Percentiles rank a stretch among this genome's conserved stretches.
Evolutionary conservation across 1,140 invertebrate genomes (phyloP).

Genomic region (Megalonaias nervosa): DNA sequence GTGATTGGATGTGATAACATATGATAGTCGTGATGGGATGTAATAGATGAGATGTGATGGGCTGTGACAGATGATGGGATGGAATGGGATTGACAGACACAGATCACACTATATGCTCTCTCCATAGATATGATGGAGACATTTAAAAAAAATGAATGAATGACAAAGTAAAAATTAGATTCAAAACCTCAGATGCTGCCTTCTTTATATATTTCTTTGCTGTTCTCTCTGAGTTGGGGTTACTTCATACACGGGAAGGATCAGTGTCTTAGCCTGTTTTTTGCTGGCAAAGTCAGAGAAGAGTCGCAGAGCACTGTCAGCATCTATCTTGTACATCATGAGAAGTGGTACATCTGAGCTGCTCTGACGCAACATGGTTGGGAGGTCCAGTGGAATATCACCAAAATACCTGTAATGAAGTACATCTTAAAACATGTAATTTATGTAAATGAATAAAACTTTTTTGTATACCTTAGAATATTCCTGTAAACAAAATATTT

Average conservation of each 20-base stretch:
- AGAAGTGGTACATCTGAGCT: slow-evolving; percentile 61
- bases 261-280: slow-evolving; percentile 53
- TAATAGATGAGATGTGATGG: too few relatives aligned
- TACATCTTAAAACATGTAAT: not conserved
- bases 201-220: slow-evolving; percentile 62
- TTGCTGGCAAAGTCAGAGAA: slow-evolving; percentile 64
- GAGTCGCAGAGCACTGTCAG: slow-evolving; percentile 57
- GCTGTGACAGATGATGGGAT: too few relatives aligned
- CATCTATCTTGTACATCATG: slow-evolving; percentile 60
- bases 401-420: slow-evolving; percentile 51
- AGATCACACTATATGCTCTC: too few relatives aligned
- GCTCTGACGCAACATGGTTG: slow-evolving; percentile 60
- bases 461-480: too few relatives aligned
- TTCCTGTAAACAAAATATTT: too few relatives aligned
- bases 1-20: too few relatives aligned
- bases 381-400: slow-evolving; percentile 57
- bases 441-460: too few relatives aligned
- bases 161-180: not conserved
- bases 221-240: slow-evolving; percentile 52
- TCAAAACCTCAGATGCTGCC: slow-evolving; percentile 61
- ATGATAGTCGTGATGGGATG: too few relatives aligned
- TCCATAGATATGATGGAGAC: not conserved
- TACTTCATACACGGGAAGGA: slow-evolving; percentile 64
- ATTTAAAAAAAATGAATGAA: not conserved
- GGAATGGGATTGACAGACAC: too few relatives aligned